Base-by-base conservation (phyloP, 2,113 vertebrate species). In the Zonotrichia leucophrys region DNA sequence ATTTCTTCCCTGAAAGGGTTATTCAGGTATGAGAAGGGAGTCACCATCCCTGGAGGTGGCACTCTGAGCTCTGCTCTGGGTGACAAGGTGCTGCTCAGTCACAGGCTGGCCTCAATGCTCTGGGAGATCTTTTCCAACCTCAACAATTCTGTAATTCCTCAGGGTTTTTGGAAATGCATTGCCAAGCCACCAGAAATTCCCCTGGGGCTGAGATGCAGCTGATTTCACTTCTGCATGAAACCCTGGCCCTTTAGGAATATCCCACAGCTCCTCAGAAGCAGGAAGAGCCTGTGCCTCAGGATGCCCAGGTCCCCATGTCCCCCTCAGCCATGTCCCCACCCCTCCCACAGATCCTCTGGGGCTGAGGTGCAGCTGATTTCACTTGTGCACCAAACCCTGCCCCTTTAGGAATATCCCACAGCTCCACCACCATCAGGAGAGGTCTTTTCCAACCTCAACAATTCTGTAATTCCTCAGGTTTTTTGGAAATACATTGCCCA, bases 281-380 rank as follows among this genome's bases (percentile, higher is more conserved):
- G 27, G 24, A 25, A 31, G 7, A 53, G 7, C n/a, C 27, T 25
- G 28, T 52, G 4, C 5, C 39, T 76, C 47, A 37, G 67, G 24
- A 25, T 42, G 41, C 15, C 42, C 42, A 42, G 15, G 15, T 6
- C 3, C 24, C 25, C 56, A 16, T 7, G 14, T 33, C 8, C 50
- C 50, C 15, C 24, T 27, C 21, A 56, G 44, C 12, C 39, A 39
- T 39, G 39, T 39, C 39, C 39, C 39, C 39, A 39, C 39, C 39
- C 39, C 39, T 39, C 39, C 39, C 39, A 39, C 39, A 39, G 39
- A 39, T 39, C 87, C 96, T 99, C 46, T 49, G 44, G 44, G 47
- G 47, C 47, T 49, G 47, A 24, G 12, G 12, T 49, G 47, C 47
- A 24, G 47, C 47, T 24, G 49, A 15, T 50, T 50, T 25, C 49